phyloP scores from a whole-genome alignment of 2,888 invertebrate species.

The Eristalis tenax region DNA sequence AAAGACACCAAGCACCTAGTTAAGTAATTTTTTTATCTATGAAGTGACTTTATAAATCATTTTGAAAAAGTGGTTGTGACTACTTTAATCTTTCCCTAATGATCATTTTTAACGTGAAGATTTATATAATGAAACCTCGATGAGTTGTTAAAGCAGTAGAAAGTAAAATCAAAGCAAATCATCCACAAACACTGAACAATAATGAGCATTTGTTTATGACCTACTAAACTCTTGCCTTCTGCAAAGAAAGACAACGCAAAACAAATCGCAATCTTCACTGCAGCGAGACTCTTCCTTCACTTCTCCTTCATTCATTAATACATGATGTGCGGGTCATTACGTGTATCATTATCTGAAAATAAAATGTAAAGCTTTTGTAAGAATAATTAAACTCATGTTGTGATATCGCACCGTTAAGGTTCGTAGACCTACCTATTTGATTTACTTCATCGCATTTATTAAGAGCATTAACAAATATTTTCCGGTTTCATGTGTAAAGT shows the following conservation, averaged over 20 bases:
- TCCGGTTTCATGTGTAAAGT: background rate
- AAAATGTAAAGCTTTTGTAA: background rate
- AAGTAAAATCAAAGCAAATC: background rate
- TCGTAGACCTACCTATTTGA: background rate
- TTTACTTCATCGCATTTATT: background rate
- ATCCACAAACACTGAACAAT: background rate
- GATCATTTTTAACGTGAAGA: background rate
- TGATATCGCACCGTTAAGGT: background rate
- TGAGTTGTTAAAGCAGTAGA: background rate
- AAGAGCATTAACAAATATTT: background rate
- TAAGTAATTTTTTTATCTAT: constrained; percentile 27
- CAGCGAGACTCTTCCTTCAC: background rate
- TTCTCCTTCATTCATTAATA: background rate
- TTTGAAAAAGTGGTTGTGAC: background rate
- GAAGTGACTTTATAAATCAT: constrained; percentile 14
- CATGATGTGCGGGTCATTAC: background rate
- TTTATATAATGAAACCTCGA: background rate
- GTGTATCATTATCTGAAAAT: background rate
- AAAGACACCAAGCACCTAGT: background rate
- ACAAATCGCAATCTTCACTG: constrained; percentile 1
- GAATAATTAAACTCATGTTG: background rate
- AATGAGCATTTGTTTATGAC: constrained; percentile 37
- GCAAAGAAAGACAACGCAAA: constrained; percentile 22
- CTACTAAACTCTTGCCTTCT: constrained; percentile 42
- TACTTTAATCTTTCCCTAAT: background rate